phyloP scores from a whole-genome alignment of 2,113 vertebrate genomes.

The Polypterus bichir region DNA sequence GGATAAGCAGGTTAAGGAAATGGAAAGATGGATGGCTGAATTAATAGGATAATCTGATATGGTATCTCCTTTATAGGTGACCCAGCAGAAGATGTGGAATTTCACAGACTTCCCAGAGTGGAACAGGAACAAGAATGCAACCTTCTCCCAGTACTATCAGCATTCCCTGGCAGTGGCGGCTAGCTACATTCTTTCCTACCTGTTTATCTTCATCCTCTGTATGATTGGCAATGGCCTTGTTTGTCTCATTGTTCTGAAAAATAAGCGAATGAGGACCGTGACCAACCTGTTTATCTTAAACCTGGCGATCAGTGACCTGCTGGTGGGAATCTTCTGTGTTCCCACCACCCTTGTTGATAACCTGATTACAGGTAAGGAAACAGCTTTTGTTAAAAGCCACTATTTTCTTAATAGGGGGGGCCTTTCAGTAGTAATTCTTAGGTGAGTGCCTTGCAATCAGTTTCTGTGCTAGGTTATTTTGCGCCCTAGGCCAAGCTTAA shows the following conservation, averaged over 20 bases:
- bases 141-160: slow-evolving; percentile 53
- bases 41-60: too few relatives aligned
- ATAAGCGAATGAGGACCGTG: slow-evolving; percentile 54
- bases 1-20: too few relatives aligned
- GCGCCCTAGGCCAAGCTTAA: too few relatives aligned
- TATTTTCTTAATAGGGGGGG: too few relatives aligned
- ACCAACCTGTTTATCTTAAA: slow-evolving; percentile 69
- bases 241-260: slow-evolving; percentile 56
- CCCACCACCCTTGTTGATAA: slow-evolving; percentile 65
- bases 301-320: slow-evolving; percentile 60
- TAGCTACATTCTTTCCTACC: slow-evolving; percentile 49
- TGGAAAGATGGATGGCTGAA: too few relatives aligned
- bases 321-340: slow-evolving; percentile 68
- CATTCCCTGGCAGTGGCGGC: slow-evolving; percentile 49
- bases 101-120: too few relatives aligned
- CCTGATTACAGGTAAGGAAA: slow-evolving; percentile 55
- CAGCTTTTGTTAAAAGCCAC: not conserved
- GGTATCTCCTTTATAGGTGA: too few relatives aligned
- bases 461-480: too few relatives aligned
- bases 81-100: too few relatives aligned
- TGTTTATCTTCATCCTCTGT: slow-evolving; percentile 61
- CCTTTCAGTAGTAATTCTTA: too few relatives aligned
- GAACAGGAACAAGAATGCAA: slow-evolving; percentile 25
- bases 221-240: slow-evolving; percentile 63
- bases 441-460: too few relatives aligned